These are phyloP conservation scores for Pyxicephalus adspersus DNA, from an alignment of 2,113 vertebrate genomes.

Conservation along the genomic window DNA sequence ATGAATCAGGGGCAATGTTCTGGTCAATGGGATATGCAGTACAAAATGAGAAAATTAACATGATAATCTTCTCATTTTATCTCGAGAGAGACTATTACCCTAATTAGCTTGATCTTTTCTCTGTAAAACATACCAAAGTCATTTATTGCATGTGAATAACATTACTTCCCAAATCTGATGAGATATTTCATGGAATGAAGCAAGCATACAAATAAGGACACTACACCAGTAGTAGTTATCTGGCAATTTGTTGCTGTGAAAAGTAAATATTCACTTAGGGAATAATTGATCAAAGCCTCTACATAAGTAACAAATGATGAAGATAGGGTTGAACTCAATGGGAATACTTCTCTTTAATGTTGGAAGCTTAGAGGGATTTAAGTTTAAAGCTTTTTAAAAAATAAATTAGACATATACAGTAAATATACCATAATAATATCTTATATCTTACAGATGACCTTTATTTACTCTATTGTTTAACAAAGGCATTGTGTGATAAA, in stretches of 20 bases:
- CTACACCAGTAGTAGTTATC: background rate
- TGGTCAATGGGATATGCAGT: too few relatives aligned
- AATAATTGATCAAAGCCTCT: conserved; percentile 34
- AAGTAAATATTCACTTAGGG: conserved; percentile 37
- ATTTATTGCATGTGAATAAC: conserved; percentile 27
- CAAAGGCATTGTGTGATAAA: too few relatives aligned
- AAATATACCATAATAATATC: too few relatives aligned
- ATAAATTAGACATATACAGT: too few relatives aligned
- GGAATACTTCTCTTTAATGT: conserved; percentile 4
- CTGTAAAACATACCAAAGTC: background rate
- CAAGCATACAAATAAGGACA: conserved; percentile 32
- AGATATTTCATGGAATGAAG: conserved; percentile 21
- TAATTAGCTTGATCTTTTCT: conserved; percentile 25
- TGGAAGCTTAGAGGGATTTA: too few relatives aligned
- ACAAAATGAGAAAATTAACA: background rate
- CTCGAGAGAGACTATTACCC: conserved; percentile 12
- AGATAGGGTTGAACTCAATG: background rate
- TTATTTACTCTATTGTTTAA: too few relatives aligned
- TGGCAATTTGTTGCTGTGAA: background rate
- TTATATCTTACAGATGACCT: too few relatives aligned
- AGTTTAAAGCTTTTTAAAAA: too few relatives aligned
- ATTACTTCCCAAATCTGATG: conserved; percentile 19
- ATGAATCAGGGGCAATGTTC: too few relatives aligned
- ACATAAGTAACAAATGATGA: conserved; percentile 8
- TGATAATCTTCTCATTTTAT: background rate